Evolutionary conservation across 2,113 vertebrate genomes (phyloP).

Genomic region (Gallinago undulata): DNA sequence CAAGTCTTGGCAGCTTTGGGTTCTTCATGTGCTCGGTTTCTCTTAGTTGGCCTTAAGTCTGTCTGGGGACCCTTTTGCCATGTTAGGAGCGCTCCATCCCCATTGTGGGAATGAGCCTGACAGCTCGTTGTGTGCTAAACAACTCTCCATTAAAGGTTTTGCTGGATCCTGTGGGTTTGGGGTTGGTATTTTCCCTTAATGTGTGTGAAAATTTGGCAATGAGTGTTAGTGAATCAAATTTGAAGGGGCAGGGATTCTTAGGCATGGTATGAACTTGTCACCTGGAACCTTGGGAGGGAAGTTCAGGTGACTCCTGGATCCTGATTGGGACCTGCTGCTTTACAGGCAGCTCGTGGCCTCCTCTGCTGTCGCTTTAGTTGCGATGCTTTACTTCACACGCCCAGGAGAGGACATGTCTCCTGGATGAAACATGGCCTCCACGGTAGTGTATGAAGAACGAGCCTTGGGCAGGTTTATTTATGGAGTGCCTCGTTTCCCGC

Average conservation of each 20-base stretch:
- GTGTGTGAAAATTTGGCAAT: not conserved
- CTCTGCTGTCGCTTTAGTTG: not conserved
- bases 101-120: not conserved
- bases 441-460: not conserved
- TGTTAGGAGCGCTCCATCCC: not conserved
- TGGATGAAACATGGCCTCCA: not conserved
- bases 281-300: not conserved
- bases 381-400: rapidly evolving
- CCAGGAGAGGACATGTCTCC: not conserved
- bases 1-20: not conserved
- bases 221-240: too few relatives aligned
- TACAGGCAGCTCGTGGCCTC: rapidly evolving
- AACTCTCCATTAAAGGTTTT: not conserved
- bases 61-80: not conserved
- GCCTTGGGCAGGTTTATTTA: not conserved
- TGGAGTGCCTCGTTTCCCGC: not conserved
- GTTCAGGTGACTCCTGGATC: not conserved
- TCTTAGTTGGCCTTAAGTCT: not conserved
- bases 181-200: not conserved
- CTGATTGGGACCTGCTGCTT: not conserved
- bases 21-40: not conserved
- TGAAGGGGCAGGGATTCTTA: too few relatives aligned
- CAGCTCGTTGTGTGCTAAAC: not conserved
- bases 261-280: not conserved
- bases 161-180: not conserved